Conservation (phyloP, 2,888 invertebrate genomes). For the Caenorhabditis panamensis region DNA sequence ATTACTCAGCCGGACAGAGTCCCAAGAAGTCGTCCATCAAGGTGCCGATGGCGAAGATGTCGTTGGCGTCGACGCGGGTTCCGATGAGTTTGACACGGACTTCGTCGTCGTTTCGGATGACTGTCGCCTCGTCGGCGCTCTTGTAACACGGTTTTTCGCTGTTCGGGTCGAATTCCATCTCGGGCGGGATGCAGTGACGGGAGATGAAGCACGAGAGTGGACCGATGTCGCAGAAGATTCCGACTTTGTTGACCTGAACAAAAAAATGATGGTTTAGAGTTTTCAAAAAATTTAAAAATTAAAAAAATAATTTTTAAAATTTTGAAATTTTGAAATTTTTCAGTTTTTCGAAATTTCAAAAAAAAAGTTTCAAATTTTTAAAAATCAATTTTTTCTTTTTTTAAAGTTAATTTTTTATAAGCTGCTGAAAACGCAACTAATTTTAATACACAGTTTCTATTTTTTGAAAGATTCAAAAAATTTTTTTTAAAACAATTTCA, state of each 20-base stretch:
- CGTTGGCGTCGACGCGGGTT: constrained; percentile 97
- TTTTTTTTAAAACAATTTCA: too few species aligned
- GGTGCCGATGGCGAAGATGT: constrained; percentile 99
- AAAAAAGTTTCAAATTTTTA: too few species aligned
- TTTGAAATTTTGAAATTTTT: too few species aligned
- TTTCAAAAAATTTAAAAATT: too few species aligned
- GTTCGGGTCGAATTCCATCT: constrained; percentile 99
- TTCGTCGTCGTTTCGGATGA: constrained; percentile 80
- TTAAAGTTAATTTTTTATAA: too few species aligned
- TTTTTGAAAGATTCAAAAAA: too few species aligned
- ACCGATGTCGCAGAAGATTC: constrained; percentile 99
- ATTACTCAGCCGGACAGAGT: constrained; percentile 77
- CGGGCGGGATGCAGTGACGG: constrained; percentile 93
- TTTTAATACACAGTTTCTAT: too few species aligned
- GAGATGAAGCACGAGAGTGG: constrained; percentile 98
- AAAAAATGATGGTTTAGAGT: too few species aligned
- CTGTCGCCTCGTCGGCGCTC: constrained; percentile 77
- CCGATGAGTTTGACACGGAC: constrained; percentile 91
- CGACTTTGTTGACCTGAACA: constrained; percentile 90
- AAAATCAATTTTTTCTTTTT: too few species aligned
- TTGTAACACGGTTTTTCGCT: constrained; percentile 98
- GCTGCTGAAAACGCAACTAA: too few species aligned
- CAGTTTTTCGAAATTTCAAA: too few species aligned
- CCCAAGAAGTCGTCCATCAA: constrained; percentile 99
- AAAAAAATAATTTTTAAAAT: too few species aligned